Evolutionary conservation across 2,888 invertebrate genomes (phyloP).

Genomic region (Dicranocentrus wangi): DNA sequence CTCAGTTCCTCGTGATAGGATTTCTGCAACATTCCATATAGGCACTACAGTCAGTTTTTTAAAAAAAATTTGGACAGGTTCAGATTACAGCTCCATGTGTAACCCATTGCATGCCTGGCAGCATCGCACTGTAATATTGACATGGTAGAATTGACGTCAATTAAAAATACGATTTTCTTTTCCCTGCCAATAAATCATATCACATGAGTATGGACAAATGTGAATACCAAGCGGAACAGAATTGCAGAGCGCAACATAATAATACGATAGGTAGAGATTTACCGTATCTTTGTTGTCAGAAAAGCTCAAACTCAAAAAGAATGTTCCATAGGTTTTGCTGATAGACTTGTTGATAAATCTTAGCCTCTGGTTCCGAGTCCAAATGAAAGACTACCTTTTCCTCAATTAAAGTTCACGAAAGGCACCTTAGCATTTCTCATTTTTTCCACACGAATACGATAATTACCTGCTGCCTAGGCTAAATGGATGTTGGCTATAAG

Average conservation of each 20-base stretch:
- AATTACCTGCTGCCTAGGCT: not conserved
- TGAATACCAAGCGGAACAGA: no score
- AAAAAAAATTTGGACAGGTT: no score
- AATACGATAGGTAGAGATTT: no score
- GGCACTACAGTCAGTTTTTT: no score
- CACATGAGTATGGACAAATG: not conserved
- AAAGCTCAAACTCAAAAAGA: no score
- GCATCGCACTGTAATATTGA: no score
- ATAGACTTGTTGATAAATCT: not conserved
- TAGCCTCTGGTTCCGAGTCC: conserved; percentile 14
- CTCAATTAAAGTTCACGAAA: not conserved
- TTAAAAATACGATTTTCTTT: conserved; percentile 4
- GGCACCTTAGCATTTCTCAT: not conserved
- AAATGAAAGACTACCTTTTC: conserved; percentile 3
- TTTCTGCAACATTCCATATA: not conserved
- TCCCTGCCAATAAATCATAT: conserved; percentile 38
- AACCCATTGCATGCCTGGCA: no score
- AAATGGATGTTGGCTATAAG: not conserved
- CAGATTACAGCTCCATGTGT: no score
- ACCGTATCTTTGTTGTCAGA: no score
- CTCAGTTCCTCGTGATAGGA: not conserved
- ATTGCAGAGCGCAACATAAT: no score
- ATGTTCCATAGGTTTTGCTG: no score
- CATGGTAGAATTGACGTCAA: no score
- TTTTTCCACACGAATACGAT: not conserved